Evolutionary conservation across 1,140 invertebrate species (phyloP).

Genomic region (Eumeta japonica): DNA sequence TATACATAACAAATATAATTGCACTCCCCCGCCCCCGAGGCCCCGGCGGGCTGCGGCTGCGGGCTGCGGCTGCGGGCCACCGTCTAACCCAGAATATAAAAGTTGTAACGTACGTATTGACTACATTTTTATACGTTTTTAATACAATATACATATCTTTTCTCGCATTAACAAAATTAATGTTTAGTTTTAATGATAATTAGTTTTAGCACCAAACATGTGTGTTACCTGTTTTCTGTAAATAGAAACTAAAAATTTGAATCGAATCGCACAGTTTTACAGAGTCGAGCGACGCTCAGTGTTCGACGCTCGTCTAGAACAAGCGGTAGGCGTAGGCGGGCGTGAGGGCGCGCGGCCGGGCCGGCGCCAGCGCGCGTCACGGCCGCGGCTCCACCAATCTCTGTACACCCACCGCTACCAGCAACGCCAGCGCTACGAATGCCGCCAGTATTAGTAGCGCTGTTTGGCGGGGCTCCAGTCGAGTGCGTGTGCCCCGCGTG

Average conservation of each 20-base stretch:
- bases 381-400: constrained; percentile 46
- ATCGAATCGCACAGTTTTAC: too few relatives aligned
- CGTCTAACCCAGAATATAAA: constrained; percentile 5
- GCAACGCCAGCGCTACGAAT: constrained; percentile 64
- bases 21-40: background rate
- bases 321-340: constrained; percentile 1
- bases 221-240: constrained; percentile 16
- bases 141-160: constrained; percentile 4
- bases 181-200: constrained; percentile 16
- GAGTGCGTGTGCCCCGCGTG: constrained; percentile 18
- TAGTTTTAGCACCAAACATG: constrained; percentile 20
- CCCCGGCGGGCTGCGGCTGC: background rate
- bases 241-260: background rate
- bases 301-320: too few relatives aligned
- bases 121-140: constrained; percentile 1
- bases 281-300: too few relatives aligned
- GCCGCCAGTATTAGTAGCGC: constrained; percentile 63
- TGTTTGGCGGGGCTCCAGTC: constrained; percentile 65
- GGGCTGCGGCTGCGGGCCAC: background rate
- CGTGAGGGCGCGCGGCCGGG: constrained; percentile 24
- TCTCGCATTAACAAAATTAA: constrained; percentile 1
- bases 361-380: constrained; percentile 31
- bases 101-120: constrained; percentile 5
- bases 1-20: background rate
- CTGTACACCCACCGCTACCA: constrained; percentile 63